Evolutionary conservation across 2,797 vertebrate genomes (phyloP), one percentile per base, ranked within the genome.

Genomic region (Brotogeris chrysoptera): DNA sequence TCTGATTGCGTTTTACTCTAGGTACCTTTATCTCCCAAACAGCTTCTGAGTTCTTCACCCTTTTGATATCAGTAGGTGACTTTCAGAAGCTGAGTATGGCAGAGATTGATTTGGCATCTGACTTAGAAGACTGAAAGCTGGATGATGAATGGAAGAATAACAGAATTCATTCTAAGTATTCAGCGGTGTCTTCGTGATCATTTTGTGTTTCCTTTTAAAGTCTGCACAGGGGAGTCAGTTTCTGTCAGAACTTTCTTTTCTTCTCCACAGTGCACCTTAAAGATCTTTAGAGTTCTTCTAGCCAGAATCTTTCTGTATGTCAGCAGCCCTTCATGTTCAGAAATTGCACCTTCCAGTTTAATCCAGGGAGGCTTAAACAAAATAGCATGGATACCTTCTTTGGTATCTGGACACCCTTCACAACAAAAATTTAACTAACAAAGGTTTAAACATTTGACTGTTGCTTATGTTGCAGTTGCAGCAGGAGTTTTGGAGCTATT

Each of bases 341-440:
- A 49, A 80, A 18, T 61, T 8, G 6, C 2, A 21, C 38, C 13
- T 64, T 88, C 18, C 14, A n/a, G 38, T 36, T 36, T 36, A 36
- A 36, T 36, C 36, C 36, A 36, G 43, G 7, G n/a, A 14, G 28
- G 34, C 32, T 74, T 79, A 47, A 80, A 57, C 17, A 44, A 41
- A 85, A 34, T 30, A 52, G 28, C 9, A 52, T 0, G 0, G 14
- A 8, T 65, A 15, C 13, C 13, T 57, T 57, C 49, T 85, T 69
- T 63, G 46, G 34, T 24, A 34, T 61, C 23, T 80, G 38, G 27
- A 39, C 11, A 16, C 16, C 2, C 2, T 10, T 77, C 13, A 9
- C 27, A 76, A 47, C 10, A 65, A 43, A 81, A 64, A 46, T 7
- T n/a, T 36, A 30, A 66, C 12, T 52, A 68, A 18, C 27, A 19